phyloP scores from a whole-genome alignment of 1,140 invertebrate genomes.

The Trichonephila clavipes region DNA sequence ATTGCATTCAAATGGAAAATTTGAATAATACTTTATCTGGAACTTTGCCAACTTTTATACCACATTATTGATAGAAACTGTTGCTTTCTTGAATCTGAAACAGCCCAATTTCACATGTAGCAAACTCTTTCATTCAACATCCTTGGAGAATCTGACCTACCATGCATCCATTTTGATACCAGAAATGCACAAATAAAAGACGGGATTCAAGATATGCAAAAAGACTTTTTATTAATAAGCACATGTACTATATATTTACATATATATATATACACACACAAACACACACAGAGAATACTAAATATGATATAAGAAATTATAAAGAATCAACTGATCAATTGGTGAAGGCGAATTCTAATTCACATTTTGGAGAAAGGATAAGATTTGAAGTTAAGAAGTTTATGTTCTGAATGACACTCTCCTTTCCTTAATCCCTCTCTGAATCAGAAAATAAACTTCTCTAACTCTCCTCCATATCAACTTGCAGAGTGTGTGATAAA shows the following conservation, averaged over 20 bases:
- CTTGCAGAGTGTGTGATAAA: constrained; percentile 27
- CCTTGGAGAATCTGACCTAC: too few relatives aligned
- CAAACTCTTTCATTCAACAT: too few relatives aligned
- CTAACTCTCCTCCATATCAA: not conserved
- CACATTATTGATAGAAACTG: too few relatives aligned
- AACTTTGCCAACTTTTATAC: too few relatives aligned
- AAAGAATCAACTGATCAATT: constrained; percentile 28
- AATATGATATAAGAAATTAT: constrained; percentile 68
- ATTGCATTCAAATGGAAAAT: too few relatives aligned
- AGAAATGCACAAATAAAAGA: not conserved
- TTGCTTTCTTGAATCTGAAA: too few relatives aligned
- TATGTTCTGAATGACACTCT: not conserved
- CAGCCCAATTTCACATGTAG: too few relatives aligned
- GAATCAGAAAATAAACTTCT: constrained; percentile 19
- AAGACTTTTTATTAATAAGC: constrained; percentile 68
- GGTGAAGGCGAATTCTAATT: constrained; percentile 56
- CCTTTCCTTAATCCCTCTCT: not conserved
- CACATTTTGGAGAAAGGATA: constrained; percentile 33
- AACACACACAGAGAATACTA: constrained; percentile 43
- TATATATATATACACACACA: constrained; percentile 66
- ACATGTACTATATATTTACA: constrained; percentile 75
- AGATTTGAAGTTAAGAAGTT: not conserved
- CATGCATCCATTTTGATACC: not conserved
- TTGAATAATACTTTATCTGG: too few relatives aligned
- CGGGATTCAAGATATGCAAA: constrained; percentile 68